Percentiles rank a stretch among this genome's conserved stretches.
Evolutionary conservation across 2,113 vertebrate species (phyloP).

Genomic region (Triplophysa rosa): DNA sequence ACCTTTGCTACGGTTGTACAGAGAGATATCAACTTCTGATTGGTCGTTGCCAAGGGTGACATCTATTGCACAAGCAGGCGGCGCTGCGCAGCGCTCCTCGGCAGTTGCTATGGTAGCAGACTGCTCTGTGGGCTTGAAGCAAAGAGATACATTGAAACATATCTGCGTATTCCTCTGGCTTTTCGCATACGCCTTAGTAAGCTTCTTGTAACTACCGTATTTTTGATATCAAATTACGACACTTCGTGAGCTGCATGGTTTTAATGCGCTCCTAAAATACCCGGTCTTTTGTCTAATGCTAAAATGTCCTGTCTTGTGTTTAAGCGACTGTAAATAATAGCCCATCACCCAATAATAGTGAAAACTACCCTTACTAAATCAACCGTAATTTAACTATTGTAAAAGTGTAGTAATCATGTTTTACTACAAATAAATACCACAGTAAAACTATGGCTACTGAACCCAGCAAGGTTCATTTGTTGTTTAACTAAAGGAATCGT

Average conservation of each 20-base stretch:
- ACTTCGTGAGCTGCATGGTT: neutral
- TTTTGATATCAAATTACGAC: neutral
- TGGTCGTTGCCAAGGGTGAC: slow-evolving; percentile 80
- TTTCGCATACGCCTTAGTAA: neutral
- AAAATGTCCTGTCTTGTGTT: neutral
- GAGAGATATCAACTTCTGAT: slow-evolving; percentile 78
- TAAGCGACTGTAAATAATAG: neutral
- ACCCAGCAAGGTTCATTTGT: too few species aligned
- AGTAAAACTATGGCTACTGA: too few species aligned
- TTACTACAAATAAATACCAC: too few species aligned
- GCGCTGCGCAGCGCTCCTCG: slow-evolving; percentile 74
- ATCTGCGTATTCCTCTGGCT: slow-evolving; percentile 28
- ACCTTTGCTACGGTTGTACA: slow-evolving; percentile 67
- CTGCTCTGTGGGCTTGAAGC: slow-evolving; percentile 74
- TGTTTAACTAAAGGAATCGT: too few species aligned
- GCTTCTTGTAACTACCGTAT: neutral
- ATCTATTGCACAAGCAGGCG: slow-evolving; percentile 74
- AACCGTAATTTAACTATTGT: too few species aligned
- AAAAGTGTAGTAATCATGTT: too few species aligned
- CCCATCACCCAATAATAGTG: neutral
- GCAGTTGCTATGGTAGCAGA: slow-evolving; percentile 85
- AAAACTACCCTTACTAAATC: too few species aligned
- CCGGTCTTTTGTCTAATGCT: neutral
- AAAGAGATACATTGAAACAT: slow-evolving; percentile 47
- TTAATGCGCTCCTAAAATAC: neutral